Evolutionary conservation across 2,113 vertebrate species (phyloP), one percentile per base, ranked within the genome.

Genomic region (Madoqua kirkii): DNA sequence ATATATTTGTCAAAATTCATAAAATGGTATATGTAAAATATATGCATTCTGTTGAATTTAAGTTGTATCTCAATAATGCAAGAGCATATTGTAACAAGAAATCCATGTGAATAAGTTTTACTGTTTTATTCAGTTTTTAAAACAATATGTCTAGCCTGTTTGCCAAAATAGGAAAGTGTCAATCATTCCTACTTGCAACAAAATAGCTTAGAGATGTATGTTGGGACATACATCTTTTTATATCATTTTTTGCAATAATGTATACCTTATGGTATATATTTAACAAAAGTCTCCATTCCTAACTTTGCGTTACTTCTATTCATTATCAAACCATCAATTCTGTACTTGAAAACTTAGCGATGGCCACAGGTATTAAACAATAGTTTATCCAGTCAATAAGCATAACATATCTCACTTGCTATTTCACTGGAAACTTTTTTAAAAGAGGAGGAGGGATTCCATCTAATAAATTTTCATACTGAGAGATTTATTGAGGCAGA

Each of bases 401-500:
- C 6, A 60, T 84, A 36, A 3, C 8, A 40, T 89, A 64, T 52
- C 9, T 6, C 79, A 3, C 45, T 71, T 62, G 29, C 54, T 29
- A 90, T 89, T 89, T 91, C 15, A 78, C 64, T 85, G 59, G 57
- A 87, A 93, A 96, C n/a, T 82, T 55, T 45, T 76, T 86, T 87
- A 91, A 93, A 95, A 95, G 40, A 91, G 5, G 19, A 78, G 3
- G 27, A 84, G 89, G 15, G 83, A 87, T 54, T 78, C 9, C 5
- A 84, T 94, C 40, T 97, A 95, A 86, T 33, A 93, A 91, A 11
- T 82, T 95, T 96, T 90, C 50, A 88, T 90, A 89, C 48, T 96
- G 85, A 93, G 74, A 90, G 84, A 96, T 86, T 89, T 97, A 89
- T 95, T 89, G 64, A 94, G 71, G 93, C 14, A 98, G 62, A 98